Base-by-base conservation (phyloP, 1,140 invertebrate genomes). In the Tyrophagus putrescentiae region DNA sequence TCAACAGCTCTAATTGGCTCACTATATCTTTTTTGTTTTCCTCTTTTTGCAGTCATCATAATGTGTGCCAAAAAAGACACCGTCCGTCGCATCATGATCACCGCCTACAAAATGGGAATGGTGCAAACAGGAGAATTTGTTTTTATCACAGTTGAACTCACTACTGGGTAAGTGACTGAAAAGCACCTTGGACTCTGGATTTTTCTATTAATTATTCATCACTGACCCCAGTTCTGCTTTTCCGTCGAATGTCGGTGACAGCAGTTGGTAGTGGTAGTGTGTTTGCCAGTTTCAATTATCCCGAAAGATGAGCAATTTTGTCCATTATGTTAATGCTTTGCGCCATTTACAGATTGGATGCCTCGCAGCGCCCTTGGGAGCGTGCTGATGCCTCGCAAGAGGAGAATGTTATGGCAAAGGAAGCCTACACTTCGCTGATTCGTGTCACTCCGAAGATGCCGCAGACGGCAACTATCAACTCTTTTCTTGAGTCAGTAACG, bases 91-190 rank as follows among this genome's bases (percentile, higher is more conserved):
- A 88, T 96, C 62, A 80, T 95, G 73, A 71, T 96, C 66, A 84
- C 87, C 16, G 91, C 92, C 13, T 83, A 91, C 67, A 83, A 89
- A 65, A 76, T 96, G 33, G 87, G 89, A 60, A 92, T 95, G 86
- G 84, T 90, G 41, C 83, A 85, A 65, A 89, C 85, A 60, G 92
- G 93, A 16, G 93, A 98, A 76, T 98, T 96, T 72, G 90, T 94
- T 32, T 96, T 98, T 75, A 91, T 98, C 73, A 97, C 92, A 71
- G 91, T 98, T 66, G 91, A 96, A 71, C 76, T 96, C 11, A 93
- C 92, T 70, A 88, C 84, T 62, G 92, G 88, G 91, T 95, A 77
- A 61, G 36, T 33, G 5, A 34, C n/a, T n/a, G n/a, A n/a, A n/a
- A n/a, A n/a, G n/a, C n/a, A n/a, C n/a, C n/a, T n/a, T n/a, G n/a